Conservation (phyloP, 2,797 vertebrate species). For the Bryconaethiops microstoma region DNA sequence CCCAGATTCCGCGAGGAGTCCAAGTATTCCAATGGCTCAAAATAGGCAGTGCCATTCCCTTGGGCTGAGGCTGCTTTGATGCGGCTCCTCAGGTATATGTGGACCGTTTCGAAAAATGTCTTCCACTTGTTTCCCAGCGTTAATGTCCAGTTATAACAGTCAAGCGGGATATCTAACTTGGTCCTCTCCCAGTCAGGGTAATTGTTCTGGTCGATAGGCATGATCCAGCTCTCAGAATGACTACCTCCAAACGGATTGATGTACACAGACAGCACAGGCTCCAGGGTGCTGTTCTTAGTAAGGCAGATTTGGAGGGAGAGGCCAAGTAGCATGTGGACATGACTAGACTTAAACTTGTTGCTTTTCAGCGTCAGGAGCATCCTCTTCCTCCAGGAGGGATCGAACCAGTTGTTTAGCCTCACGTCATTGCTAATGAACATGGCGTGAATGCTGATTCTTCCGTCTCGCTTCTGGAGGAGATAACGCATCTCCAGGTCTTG, state of each 20-base stretch:
- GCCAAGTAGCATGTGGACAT: slow-evolving; percentile 97
- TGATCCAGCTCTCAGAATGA: slow-evolving; percentile 98
- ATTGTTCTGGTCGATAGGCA: slow-evolving; percentile 92
- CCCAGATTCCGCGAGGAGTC: slow-evolving; percentile 91
- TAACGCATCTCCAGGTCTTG: slow-evolving; percentile 92
- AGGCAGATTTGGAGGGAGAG: slow-evolving; percentile 96
- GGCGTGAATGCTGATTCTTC: slow-evolving; percentile 89
- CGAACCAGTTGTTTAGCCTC: slow-evolving; percentile 96
- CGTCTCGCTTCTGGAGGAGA: slow-evolving; percentile 87
- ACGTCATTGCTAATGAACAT: slow-evolving; percentile 98
- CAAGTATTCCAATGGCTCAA: slow-evolving; percentile 92
- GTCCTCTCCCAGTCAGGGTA: slow-evolving; percentile 98
- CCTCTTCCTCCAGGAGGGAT: slow-evolving; percentile 94
- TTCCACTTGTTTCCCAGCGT: slow-evolving; percentile 98
- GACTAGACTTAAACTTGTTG: slow-evolving; percentile 96
- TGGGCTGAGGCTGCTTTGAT: slow-evolving; percentile 82
- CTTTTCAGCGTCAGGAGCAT: slow-evolving; percentile 98
- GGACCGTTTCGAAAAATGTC: slow-evolving; percentile 97
- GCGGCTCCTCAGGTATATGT: slow-evolving; percentile 94
- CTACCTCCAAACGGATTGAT: slow-evolving; percentile 98
- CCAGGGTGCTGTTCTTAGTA: slow-evolving; percentile 96
- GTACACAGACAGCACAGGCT: slow-evolving; percentile 92
- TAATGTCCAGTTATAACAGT: slow-evolving; percentile 97
- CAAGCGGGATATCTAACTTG: slow-evolving; percentile 91
- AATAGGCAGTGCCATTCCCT: slow-evolving; percentile 88